A percentile compares a stretch with the other conserved stretches of the same genome.
Evolutionary conservation across 2,888 invertebrate species (phyloP).

Genomic region (Globia sparganii): DNA sequence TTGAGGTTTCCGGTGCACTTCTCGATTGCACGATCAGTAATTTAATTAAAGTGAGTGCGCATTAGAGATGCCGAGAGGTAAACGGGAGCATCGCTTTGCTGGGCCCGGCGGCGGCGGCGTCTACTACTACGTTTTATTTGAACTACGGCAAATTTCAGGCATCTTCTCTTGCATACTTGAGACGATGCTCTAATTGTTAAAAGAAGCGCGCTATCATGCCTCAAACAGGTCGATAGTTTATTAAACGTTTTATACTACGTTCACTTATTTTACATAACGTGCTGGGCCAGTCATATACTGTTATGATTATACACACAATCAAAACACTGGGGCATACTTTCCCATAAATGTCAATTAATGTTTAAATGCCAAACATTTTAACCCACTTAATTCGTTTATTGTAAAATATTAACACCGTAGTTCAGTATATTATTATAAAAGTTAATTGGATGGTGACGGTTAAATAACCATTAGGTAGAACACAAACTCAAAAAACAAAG

Average conservation of each 20-base stretch:
- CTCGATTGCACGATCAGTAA: conserved; percentile 79
- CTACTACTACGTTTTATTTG: conserved; percentile 73
- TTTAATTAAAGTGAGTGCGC: conserved; percentile 85
- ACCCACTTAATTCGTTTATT: conserved; percentile 52
- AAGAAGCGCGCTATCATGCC: conserved; percentile 27
- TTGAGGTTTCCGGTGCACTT: conserved; percentile 74
- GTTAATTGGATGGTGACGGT: conserved; percentile 35
- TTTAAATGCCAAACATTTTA: conserved; percentile 51
- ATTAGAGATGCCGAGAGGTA: conserved; percentile 79
- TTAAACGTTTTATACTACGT: not conserved
- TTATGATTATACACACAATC: conserved; percentile 27
- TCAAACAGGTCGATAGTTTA: conserved; percentile 9
- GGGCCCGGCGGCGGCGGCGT: conserved; percentile 61
- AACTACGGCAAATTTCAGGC: conserved; percentile 66
- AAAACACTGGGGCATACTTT: conserved; percentile 18
- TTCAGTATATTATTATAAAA: conserved; percentile 33
- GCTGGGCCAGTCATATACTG: not conserved
- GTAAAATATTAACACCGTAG: conserved; percentile 45
- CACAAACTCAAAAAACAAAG: conserved; percentile 40
- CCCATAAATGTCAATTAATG: conserved; percentile 46
- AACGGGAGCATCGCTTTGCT: conserved; percentile 74
- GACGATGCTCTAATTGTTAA: conserved; percentile 54
- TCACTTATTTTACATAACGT: conserved; percentile 15
- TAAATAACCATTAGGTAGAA: conserved; percentile 37
- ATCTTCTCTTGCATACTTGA: conserved; percentile 57